A percentile compares a stretch with the other conserved stretches of the same genome.
phyloP scores from a whole-genome alignment of 2,888 invertebrate species.

The Microctonus brassicae region DNA sequence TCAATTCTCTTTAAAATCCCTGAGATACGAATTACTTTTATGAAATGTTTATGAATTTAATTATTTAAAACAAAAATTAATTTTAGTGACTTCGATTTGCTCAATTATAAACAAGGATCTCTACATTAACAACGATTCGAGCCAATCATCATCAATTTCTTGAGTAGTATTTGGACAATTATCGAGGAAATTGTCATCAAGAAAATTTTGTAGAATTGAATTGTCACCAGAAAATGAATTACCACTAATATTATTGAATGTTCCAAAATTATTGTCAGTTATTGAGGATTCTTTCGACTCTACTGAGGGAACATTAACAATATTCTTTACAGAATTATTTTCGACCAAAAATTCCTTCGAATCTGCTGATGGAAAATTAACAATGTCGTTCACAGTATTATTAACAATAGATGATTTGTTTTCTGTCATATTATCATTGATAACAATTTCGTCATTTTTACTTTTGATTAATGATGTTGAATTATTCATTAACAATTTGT shows the following conservation, averaged over 20 bases:
- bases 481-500: not conserved
- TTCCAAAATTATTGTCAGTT: not conserved
- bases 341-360: not conserved
- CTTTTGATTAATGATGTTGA: not conserved
- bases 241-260: not conserved
- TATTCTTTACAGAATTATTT: not conserved
- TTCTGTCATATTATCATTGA: not conserved
- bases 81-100: not conserved
- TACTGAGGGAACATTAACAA: not conserved
- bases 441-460: not conserved
- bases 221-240: conserved; percentile 25
- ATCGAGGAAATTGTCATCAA: conserved; percentile 42
- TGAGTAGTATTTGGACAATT: conserved; percentile 38
- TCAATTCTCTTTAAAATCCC: conserved; percentile 4
- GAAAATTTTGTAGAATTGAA: conserved; percentile 37
- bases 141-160: conserved; percentile 46
- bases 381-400: too few species aligned
- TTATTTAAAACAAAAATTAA: not conserved
- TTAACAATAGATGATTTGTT: not conserved
- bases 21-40: not conserved
- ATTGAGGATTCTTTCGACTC: not conserved
- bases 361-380: too few species aligned
- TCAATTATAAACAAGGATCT: not conserved
- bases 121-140: conserved; percentile 41
- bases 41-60: too few species aligned